Evolutionary conservation across 2,888 invertebrate species (phyloP).

Genomic region (Clanis bilineata): DNA sequence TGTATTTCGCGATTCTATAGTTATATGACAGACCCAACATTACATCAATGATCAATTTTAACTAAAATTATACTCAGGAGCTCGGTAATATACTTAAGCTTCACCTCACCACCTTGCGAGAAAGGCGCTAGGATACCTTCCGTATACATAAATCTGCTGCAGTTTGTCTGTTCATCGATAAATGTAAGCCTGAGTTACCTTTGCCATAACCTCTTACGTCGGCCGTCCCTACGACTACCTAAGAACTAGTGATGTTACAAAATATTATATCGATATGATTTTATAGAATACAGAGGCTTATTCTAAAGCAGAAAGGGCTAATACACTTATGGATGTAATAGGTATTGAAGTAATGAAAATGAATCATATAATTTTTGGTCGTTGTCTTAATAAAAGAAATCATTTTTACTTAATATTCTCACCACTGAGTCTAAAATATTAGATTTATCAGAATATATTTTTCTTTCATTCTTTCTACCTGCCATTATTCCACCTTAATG

Average conservation of each 20-base stretch:
- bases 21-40: too few relatives aligned
- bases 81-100: not conserved
- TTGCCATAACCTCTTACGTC: constrained; percentile 58
- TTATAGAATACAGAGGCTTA: not conserved
- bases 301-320: not conserved
- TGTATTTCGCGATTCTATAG: too few relatives aligned
- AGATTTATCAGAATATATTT: too few relatives aligned
- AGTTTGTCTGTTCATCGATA: constrained; percentile 15
- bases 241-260: constrained; percentile 36
- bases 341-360: too few relatives aligned
- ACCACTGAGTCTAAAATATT: too few relatives aligned
- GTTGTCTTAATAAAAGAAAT: too few relatives aligned
- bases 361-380: too few relatives aligned
- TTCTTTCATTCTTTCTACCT: too few relatives aligned
- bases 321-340: too few relatives aligned
- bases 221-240: constrained; percentile 43
- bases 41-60: not conserved
- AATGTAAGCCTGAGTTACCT: constrained; percentile 37
- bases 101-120: not conserved
- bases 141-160: constrained; percentile 10
- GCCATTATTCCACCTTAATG: too few relatives aligned
- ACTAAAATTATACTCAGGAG: not conserved
- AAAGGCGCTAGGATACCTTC: constrained; percentile 9
- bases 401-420: too few relatives aligned
- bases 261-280: not conserved